Conservation (phyloP, 2,797 vertebrate species). For the Gymnoscopelus microlampas region DNA sequence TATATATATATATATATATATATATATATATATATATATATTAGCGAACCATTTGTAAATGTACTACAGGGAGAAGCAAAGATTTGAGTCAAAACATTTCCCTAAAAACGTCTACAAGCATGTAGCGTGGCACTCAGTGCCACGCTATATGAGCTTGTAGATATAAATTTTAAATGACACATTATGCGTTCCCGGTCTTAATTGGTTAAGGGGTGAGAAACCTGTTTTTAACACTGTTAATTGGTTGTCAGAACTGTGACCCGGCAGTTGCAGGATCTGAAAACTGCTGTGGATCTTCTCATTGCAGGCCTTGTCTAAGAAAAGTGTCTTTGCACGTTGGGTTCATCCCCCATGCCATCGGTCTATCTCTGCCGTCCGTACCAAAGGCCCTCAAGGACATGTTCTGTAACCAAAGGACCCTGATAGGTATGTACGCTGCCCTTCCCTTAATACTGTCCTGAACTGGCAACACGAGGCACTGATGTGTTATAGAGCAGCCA, state of each 20-base stretch:
- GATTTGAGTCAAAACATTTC: too few relatives aligned
- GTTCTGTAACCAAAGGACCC: constrained; percentile 42
- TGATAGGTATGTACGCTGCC: constrained; percentile 51
- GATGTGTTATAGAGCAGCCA: too few relatives aligned
- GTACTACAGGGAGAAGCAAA: too few relatives aligned
- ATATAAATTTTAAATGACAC: too few relatives aligned
- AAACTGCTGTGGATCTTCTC: not conserved
- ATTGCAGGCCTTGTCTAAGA: constrained; percentile 16
- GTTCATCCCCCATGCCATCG: constrained; percentile 39
- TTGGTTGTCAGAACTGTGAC: constrained; percentile 50
- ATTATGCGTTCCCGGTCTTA: too few relatives aligned
- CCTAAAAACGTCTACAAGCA: too few relatives aligned
- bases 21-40: too few relatives aligned
- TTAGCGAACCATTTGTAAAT: too few relatives aligned
- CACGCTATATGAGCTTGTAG: too few relatives aligned
- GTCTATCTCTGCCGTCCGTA: constrained; percentile 21
- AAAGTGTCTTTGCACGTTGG: not conserved
- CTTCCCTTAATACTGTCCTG: constrained; percentile 40
- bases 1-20: too few relatives aligned
- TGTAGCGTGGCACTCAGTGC: too few relatives aligned
- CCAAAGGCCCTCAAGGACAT: constrained; percentile 53
- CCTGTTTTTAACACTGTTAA: constrained; percentile 49
- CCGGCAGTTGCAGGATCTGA: constrained; percentile 24
- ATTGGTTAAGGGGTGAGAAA: constrained; percentile 38
- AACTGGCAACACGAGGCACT: constrained; percentile 50